Evolutionary conservation across 2,113 vertebrate genomes (phyloP).

Genomic region (Aptenodytes forsteri): DNA sequence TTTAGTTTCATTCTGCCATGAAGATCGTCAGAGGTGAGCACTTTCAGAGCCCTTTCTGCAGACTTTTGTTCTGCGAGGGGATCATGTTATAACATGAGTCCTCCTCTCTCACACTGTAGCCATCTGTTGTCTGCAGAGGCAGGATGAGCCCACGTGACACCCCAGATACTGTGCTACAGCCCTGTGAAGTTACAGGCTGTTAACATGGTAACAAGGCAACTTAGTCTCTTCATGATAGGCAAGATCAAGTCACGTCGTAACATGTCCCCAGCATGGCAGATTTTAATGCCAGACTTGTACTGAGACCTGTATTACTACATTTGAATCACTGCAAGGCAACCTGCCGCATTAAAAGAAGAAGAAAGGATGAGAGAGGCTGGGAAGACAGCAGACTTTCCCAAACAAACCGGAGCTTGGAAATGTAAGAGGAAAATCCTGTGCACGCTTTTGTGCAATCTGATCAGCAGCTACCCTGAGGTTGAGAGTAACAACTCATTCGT

Average conservation of each 20-base stretch:
- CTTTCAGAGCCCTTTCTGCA: background rate
- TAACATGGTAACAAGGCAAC: constrained; percentile 25
- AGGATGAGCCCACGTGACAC: constrained; percentile 12
- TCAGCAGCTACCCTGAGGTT: background rate
- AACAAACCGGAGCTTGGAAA: background rate
- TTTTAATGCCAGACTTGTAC: background rate
- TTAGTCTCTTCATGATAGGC: background rate
- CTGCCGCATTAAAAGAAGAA: background rate
- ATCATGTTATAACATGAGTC: constrained; percentile 41
- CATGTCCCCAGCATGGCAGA: background rate
- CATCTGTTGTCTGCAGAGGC: constrained; percentile 11
- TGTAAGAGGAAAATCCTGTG: background rate
- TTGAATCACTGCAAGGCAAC: background rate
- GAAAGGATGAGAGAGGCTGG: background rate
- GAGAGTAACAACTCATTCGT: background rate
- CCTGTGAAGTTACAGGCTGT: constrained; percentile 19
- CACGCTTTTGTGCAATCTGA: background rate
- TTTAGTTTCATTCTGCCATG: background rate
- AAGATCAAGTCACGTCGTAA: background rate
- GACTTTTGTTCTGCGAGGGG: background rate
- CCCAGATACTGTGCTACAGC: background rate
- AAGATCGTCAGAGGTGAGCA: background rate
- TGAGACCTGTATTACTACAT: background rate
- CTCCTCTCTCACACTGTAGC: background rate
- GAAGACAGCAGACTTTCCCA: background rate